Evolutionary conservation across 1,140 invertebrate genomes (phyloP), one percentile per base, ranked within the genome.

Genomic region (Muscidifurax raptorellus): DNA sequence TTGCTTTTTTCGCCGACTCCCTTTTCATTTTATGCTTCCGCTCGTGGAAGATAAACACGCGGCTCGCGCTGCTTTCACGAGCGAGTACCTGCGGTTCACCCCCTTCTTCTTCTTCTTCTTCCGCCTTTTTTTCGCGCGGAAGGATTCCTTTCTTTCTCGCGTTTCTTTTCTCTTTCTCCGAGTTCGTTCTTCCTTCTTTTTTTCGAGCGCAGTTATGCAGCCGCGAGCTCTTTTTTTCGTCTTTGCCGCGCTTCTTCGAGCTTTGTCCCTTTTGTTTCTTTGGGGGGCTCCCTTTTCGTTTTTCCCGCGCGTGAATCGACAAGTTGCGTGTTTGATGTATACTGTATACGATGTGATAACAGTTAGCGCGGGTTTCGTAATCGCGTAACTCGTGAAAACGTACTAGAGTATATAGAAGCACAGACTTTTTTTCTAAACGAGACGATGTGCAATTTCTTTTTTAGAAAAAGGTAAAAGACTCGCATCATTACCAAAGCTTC

Each of bases 21-120:
- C 76, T 80, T 47, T 86, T 83, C 81, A 85, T 86, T 74, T 82
- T 83, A 44, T 67, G 77, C 75, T 84, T 76, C 80, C 80, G 71
- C 69, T 79, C 81, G 86, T 40, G 71, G 52, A 87, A 87, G 82
- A 86, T 86, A 88, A 88, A 87, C 78, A 84, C 27, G 83, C n/a
- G 76, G 27, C 40, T n/a, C 18, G 32, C 74, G 78, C 82, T 79
- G 77, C 85, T 87, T 86, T 86, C 76, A 83, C 85, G 80, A 88
- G 79, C 76, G 82, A 86, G 69, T 86, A 82, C 87, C 75, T 85
- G 66, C 66, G 69, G 77, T 52, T 59, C 52, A n/a, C 52, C 52
- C 52, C 52, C 66, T 30, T 69, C 66, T 27, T 27, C 66, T 69
- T 69, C 27, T 30, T 69, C 67, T 80, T 72, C 59, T 83, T 72